Percentiles rank a stretch among this genome's conserved stretches.
Evolutionary conservation across 2,113 vertebrate species (phyloP).

Genomic region (Microcebus murinus): DNA sequence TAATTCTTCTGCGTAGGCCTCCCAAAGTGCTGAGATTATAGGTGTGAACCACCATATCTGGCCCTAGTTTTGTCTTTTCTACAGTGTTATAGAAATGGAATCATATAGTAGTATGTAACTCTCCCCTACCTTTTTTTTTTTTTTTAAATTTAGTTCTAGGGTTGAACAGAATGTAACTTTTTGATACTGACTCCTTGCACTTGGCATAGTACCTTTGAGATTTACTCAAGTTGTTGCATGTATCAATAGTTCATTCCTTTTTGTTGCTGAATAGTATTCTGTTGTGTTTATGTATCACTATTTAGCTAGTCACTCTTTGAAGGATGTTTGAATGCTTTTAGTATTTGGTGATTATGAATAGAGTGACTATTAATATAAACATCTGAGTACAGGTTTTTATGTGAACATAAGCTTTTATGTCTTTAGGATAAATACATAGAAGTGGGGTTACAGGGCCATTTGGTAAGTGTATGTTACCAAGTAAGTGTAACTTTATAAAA

Average conservation of each 20-base stretch:
- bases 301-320: neutral
- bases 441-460: neutral
- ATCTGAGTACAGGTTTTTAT: neutral
- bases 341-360: neutral
- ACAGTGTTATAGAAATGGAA: neutral
- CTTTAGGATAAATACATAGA: neutral
- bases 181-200: neutral
- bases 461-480: neutral
- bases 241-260: neutral
- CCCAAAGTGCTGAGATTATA: too few relatives aligned
- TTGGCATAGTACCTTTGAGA: neutral
- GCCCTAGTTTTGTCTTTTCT: neutral
- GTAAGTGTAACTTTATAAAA: neutral
- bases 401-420: neutral
- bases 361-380: neutral
- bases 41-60: too few relatives aligned
- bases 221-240: neutral
- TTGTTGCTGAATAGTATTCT: neutral
- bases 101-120: neutral
- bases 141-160: too few relatives aligned
- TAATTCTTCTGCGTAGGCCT: too few relatives aligned
- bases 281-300: neutral
- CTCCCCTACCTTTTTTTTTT: neutral
- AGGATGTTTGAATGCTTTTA: neutral
- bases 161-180: neutral